Evolutionary conservation across 2,888 invertebrate species (phyloP), one percentile per base, ranked within the genome.

Genomic region (Caenorhabditis sp.): DNA sequence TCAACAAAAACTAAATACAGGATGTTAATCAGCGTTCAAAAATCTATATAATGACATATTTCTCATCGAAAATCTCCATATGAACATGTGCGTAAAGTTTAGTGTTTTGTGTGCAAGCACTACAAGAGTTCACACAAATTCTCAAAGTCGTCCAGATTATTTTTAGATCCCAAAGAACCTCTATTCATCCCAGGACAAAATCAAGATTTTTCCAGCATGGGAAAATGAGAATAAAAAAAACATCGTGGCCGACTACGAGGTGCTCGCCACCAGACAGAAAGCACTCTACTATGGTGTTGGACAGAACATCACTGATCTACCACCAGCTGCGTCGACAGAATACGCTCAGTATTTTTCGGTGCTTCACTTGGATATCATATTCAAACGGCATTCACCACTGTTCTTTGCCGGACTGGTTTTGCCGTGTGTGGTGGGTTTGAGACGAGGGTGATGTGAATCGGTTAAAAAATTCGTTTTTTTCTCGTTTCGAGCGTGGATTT

Each of bases 191-290:
- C 49, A 49, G 49, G 38, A 43, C 23, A 4, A 31, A 31, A 31
- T 31, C 10, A 10, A 31, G 4, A 31, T 31, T 31, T 31, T 53
- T 58, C 12, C 36, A 43, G 59, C 21, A 3, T 36, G 59, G 59
- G 59, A 4, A n/a, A 21, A 5, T 20, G 23, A 27, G 12, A 17
- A 21, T 20, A 57, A 10, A 59, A 21, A 10, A n/a, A 21, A 66
- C 23, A 80, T 83, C 58, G 77, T 86, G 20, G 79, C 79, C 26
- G 82, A 85, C 31, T 86, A 84, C 76, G 75, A 80, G 50, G 68
- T 86, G 8, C 25, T 70, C 12, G 74, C 68, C 1, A 70, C 83
- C 25, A 71, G 75, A 14, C 72, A 77, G 26, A 77, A 79, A 25
- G 56, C 78, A 17, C 57, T 77, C 49, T 86, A 78, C 60, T 85